Evolutionary conservation across 1,140 invertebrate genomes (phyloP).

Genomic region (Aplysia californica): DNA sequence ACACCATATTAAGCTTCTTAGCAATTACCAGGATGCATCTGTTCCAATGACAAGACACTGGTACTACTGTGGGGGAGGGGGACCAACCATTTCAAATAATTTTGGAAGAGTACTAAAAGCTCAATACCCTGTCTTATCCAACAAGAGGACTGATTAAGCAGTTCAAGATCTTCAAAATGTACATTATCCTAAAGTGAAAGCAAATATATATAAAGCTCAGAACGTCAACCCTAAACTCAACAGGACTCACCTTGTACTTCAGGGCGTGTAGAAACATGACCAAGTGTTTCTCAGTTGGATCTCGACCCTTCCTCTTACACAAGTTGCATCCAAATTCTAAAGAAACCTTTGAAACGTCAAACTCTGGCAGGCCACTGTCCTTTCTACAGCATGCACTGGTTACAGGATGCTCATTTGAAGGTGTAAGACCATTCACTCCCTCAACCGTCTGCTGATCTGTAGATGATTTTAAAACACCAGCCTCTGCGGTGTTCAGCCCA

Average conservation of each 20-base stretch:
- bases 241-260: conserved; percentile 82
- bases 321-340: conserved; percentile 90
- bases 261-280: conserved; percentile 98
- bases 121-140: no score
- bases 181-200: no score
- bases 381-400: not conserved
- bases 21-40: no score
- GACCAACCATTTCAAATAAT: no score
- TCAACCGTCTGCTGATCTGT: not conserved
- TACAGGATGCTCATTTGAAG: not conserved
- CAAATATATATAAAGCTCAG: not conserved
- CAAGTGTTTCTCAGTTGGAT: conserved; percentile 89
- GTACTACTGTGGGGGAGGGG: no score
- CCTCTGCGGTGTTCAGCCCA: not conserved
- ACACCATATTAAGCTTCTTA: no score
- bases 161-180: no score
- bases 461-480: not conserved
- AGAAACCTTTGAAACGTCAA: conserved; percentile 81
- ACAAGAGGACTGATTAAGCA: no score
- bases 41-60: no score
- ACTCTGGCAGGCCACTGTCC: conserved; percentile 50
- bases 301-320: conserved; percentile 89
- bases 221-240: no score
- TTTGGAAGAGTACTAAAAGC: no score
- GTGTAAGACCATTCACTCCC: not conserved